Evolutionary conservation across 2,797 vertebrate species (phyloP).

Genomic region (Parambassis ranga): DNA sequence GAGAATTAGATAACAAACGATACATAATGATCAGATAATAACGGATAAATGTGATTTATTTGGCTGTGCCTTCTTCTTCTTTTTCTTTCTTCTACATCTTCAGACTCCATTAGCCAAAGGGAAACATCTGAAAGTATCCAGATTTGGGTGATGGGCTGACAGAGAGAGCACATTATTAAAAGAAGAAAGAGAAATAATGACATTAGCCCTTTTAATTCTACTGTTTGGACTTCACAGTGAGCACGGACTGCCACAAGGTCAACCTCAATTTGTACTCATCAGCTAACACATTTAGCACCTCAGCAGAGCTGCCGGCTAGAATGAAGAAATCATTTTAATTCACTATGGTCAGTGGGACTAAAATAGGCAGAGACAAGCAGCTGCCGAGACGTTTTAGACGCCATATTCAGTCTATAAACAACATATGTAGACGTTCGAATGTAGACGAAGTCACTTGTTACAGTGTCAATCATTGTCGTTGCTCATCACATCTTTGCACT

Average conservation of each 20-base stretch:
- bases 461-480: slow-evolving; percentile 69
- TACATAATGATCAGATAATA: background rate
- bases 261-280: slow-evolving; percentile 55
- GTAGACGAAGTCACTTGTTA: slow-evolving; percentile 57
- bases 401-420: too few species aligned
- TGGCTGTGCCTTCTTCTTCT: background rate
- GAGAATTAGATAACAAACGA: background rate
- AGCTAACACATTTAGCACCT: slow-evolving; percentile 36
- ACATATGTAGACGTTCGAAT: background rate
- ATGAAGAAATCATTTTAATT: slow-evolving; percentile 23
- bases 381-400: background rate
- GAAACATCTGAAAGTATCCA: slow-evolving; percentile 4
- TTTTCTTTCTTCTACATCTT: too few species aligned
- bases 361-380: background rate
- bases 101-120: background rate
- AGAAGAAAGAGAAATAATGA: slow-evolving; percentile 46
- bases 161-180: slow-evolving; percentile 29
- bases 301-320: slow-evolving; percentile 24
- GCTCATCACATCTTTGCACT: slow-evolving; percentile 66
- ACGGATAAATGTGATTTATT: background rate
- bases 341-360: background rate
- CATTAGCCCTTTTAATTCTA: slow-evolving; percentile 50
- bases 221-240: slow-evolving; percentile 43
- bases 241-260: slow-evolving; percentile 50
- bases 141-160: slow-evolving; percentile 16